Evolutionary conservation across 1,140 invertebrate species (phyloP).

Genomic region (Zaprionus davidi): DNA sequence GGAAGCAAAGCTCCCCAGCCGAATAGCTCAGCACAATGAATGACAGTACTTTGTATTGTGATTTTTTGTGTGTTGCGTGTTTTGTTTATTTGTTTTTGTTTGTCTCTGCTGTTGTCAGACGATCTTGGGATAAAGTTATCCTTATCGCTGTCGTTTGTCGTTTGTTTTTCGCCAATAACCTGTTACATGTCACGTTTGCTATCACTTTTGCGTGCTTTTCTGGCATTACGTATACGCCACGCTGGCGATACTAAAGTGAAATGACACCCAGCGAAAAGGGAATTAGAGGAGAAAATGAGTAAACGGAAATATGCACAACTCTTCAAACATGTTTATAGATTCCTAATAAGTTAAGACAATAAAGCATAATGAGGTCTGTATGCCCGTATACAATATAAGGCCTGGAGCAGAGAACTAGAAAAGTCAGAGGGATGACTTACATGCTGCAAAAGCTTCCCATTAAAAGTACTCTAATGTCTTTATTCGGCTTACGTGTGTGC

Average conservation of each 20-base stretch:
- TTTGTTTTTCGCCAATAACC: constrained; percentile 62
- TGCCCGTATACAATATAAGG: neutral
- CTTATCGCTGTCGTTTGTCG: constrained; percentile 56
- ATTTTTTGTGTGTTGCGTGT: constrained; percentile 50
- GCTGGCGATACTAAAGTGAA: constrained; percentile 1
- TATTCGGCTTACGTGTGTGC: neutral
- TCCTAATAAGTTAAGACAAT: neutral
- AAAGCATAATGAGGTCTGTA: neutral
- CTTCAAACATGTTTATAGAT: neutral
- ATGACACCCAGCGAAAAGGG: neutral
- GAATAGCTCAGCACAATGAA: constrained; percentile 75
- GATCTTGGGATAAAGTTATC: constrained; percentile 74
- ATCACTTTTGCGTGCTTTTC: constrained; percentile 29
- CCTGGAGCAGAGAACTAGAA: neutral
- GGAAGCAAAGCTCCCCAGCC: constrained; percentile 32
- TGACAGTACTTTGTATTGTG: constrained; percentile 76
- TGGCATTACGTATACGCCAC: constrained; percentile 54
- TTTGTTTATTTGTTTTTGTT: constrained; percentile 68
- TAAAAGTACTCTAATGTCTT: constrained; percentile 5
- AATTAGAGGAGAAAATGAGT: constrained; percentile 8
- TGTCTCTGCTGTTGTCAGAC: constrained; percentile 61
- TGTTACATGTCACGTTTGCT: constrained; percentile 63
- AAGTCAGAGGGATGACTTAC: neutral
- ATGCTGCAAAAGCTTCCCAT: neutral
- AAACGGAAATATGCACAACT: neutral